phyloP scores from a whole-genome alignment of 1,140 invertebrate species.

The Oryctes rhinoceros region DNA sequence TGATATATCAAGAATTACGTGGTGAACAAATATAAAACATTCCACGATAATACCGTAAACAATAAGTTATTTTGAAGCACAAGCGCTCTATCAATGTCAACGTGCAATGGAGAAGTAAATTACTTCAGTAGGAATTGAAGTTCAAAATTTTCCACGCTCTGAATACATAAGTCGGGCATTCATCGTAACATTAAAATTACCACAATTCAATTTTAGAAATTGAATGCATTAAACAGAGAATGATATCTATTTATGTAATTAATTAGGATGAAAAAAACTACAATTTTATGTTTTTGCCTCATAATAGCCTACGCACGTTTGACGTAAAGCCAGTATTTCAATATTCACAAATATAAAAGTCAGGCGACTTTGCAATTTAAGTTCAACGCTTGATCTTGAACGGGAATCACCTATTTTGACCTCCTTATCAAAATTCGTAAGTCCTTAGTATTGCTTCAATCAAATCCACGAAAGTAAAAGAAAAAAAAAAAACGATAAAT shows the following conservation, averaged over 20 bases:
- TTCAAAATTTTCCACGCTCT: too few relatives aligned
- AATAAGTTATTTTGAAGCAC: too few relatives aligned
- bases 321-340: background rate
- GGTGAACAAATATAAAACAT: too few relatives aligned
- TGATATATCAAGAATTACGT: too few relatives aligned
- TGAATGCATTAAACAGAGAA: background rate
- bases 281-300: background rate
- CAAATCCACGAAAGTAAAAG: background rate
- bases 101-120: too few relatives aligned
- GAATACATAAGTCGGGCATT: too few relatives aligned
- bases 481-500: background rate
- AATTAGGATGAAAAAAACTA: background rate
- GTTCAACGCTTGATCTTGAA: slow-evolving; percentile 30
- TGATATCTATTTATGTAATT: background rate
- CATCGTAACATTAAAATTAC: too few relatives aligned
- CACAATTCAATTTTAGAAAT: background rate
- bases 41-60: too few relatives aligned
- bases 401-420: slow-evolving; percentile 22
- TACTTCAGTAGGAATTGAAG: too few relatives aligned
- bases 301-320: background rate
- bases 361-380: slow-evolving; percentile 22
- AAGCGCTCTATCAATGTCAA: too few relatives aligned
- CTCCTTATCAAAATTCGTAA: slow-evolving; percentile 11
- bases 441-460: background rate
- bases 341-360: background rate